Evolutionary conservation across 2,888 invertebrate genomes (phyloP).

Genomic region (Neoscelio sp.): DNA sequence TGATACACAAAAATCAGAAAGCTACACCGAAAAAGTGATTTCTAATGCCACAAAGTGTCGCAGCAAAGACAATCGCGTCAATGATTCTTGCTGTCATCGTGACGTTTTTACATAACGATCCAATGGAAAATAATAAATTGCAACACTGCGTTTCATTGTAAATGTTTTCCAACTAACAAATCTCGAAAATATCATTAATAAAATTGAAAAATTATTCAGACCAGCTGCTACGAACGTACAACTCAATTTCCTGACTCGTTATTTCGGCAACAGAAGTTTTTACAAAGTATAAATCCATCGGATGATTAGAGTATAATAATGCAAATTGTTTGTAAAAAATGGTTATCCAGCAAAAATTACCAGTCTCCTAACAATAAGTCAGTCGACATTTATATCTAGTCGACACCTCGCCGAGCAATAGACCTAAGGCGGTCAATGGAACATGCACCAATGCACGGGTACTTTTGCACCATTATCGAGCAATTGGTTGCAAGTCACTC

Average conservation of each 20-base stretch:
- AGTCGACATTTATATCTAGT: slow-evolving; percentile 1
- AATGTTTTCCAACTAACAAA: not conserved
- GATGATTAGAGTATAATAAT: no score
- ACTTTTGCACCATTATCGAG: slow-evolving; percentile 36
- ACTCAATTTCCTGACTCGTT: no score
- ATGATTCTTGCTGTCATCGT: slow-evolving; percentile 37
- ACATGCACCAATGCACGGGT: slow-evolving; percentile 17
- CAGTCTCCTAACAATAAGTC: slow-evolving; percentile 3
- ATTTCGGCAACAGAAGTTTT: not conserved
- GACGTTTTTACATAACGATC: slow-evolving; percentile 13
- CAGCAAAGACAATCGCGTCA: slow-evolving; percentile 38
- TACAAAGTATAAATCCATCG: not conserved
- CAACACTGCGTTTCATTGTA: slow-evolving; percentile 17
- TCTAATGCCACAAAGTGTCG: slow-evolving; percentile 29
- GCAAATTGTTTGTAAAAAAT: no score
- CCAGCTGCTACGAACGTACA: no score
- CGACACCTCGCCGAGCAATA: slow-evolving; percentile 7
- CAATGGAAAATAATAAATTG: slow-evolving; percentile 20
- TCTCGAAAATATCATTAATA: not conserved
- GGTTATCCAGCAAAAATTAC: slow-evolving; percentile 2
- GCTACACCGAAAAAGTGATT: slow-evolving; percentile 32
- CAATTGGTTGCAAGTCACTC: slow-evolving; percentile 50
- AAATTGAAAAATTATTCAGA: no score
- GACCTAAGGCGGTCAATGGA: slow-evolving; percentile 43
- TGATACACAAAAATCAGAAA: slow-evolving; percentile 19